Evolutionary conservation across 2,888 invertebrate species (phyloP), one percentile per base, ranked within the genome.

Genomic region (Agrotis puta): DNA sequence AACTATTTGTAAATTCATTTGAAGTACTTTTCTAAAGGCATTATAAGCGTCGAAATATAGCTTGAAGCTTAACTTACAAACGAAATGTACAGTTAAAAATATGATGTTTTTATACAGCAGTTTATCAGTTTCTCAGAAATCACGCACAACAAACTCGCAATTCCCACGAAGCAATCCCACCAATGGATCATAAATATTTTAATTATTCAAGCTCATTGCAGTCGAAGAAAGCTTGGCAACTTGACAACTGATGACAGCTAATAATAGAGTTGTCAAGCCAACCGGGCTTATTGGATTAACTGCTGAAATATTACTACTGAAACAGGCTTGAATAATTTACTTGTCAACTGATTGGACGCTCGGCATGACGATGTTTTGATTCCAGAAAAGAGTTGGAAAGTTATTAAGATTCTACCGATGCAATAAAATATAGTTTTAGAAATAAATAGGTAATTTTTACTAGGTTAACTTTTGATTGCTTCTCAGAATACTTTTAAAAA

Each of bases 171-270:
- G 57, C 70, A 61, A 50, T 61, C 13, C 53, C 5, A 33, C 16
- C 24, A 33, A 65, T 65, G 51, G 51, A 68, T 51, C 51, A 50
- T 13, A 24, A 63, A 27, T 56, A 57, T 66, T 71, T 79, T 59
- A 73, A 79, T 73, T 69, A 82, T 79, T 79, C 64, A 82, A 27
- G 20, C 47, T 33, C 27, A 56, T 24, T 74, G 74, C 66, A 74
- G 58, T 66, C 45, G 54, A 51, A 57, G 73, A 64, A 70, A 66
- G 54, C 67, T 57, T 43, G 63, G 33, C 56, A 66, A 24, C 20
- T 66, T 78, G 74, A 74, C 66, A 72, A 58, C 62, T 74, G 77
- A 77, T 64, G 69, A 81, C 64, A 58, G 69, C 22, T 77, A 83
- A 77, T 75, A 50, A 72, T 66, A 66, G 65, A 80, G 64, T 58